phyloP scores from a whole-genome alignment of 2,113 vertebrate genomes.

The Ammodytes dubius region DNA sequence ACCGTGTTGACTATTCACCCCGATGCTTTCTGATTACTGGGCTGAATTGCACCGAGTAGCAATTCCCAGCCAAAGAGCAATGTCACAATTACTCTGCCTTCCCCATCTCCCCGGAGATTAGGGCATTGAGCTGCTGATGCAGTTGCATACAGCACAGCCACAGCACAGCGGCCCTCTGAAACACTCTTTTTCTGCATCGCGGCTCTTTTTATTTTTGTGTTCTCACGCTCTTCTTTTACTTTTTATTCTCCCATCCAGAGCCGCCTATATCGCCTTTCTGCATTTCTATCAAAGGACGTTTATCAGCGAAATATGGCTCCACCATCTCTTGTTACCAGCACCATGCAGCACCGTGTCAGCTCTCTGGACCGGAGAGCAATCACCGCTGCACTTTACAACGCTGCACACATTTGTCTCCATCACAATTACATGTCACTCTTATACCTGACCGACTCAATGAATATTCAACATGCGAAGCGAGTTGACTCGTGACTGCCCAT shows the following conservation, averaged over 20 bases:
- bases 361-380: conserved; percentile 31
- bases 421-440: conserved; percentile 4
- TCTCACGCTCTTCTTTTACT: conserved; percentile 66
- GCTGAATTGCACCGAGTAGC: conserved; percentile 63
- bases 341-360: conserved; percentile 68
- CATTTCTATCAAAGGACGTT: conserved; percentile 73
- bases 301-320: conserved; percentile 85
- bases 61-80: conserved; percentile 73
- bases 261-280: conserved; percentile 78
- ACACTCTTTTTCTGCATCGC: conserved; percentile 67
- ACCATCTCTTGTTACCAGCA: conserved; percentile 73
- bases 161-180: conserved; percentile 29
- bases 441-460: conserved; percentile 2
- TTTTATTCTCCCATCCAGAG: too few species aligned
- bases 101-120: conserved; percentile 50
- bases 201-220: conserved; percentile 69
- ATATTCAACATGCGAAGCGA: neutral
- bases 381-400: conserved; percentile 17
- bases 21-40: conserved; percentile 60
- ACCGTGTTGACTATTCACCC: conserved; percentile 57
- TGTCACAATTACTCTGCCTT: conserved; percentile 72
- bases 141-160: conserved; percentile 51
- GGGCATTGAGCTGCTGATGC: conserved; percentile 76
- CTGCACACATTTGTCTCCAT: conserved; percentile 19
- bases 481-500: neutral